phyloP scores from a whole-genome alignment of 2,797 vertebrate species.

The Anas bernieri region DNA sequence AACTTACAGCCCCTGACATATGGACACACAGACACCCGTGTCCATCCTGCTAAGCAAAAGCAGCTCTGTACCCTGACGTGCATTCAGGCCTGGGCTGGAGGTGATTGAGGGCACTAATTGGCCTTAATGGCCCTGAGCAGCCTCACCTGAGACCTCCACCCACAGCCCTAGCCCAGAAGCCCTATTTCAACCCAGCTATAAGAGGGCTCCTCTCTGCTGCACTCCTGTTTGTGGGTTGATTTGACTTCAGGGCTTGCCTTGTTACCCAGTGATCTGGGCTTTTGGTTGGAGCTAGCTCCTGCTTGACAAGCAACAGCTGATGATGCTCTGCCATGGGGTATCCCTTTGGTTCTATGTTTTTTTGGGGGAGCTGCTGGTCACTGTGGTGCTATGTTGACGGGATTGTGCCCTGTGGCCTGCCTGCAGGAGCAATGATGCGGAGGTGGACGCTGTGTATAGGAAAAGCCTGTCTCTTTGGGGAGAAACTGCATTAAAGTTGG shows the following conservation, averaged over 20 bases:
- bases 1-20: fast-evolving
- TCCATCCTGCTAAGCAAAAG: background rate
- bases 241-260: background rate
- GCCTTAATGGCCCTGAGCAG: background rate
- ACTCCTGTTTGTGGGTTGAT: fast-evolving
- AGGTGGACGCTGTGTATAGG: no score
- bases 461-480: background rate
- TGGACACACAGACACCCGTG: fast-evolving
- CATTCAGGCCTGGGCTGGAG: background rate
- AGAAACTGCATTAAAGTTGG: background rate
- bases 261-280: no score
- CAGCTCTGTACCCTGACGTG: background rate
- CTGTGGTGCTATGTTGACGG: background rate
- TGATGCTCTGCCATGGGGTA: background rate
- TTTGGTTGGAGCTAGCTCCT: background rate
- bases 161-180: background rate
- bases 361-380: background rate
- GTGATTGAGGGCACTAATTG: background rate
- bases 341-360: background rate
- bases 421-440: background rate
- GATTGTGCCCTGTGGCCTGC: background rate
- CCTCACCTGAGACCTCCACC: background rate
- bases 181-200: background rate
- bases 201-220: background rate
- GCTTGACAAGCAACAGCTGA: background rate